Base-by-base conservation (phyloP, 2,888 invertebrate genomes). In the Horisme vitalbata region DNA sequence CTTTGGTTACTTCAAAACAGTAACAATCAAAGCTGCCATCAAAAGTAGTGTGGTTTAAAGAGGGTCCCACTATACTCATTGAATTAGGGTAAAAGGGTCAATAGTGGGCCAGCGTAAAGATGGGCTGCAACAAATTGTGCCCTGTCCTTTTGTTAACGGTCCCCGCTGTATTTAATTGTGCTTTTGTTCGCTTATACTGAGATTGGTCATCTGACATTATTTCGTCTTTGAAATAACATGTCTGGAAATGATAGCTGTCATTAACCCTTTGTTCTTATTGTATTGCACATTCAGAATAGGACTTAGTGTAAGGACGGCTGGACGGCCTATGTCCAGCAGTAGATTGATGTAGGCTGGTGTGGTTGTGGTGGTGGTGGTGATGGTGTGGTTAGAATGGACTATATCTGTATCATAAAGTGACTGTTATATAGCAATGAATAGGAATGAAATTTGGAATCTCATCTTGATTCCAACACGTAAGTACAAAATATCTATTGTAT, bases 41-140 rank as follows among this genome's bases (percentile, higher is more conserved):
- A 36, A 39, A 31, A 39, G 35, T 32, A 35, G 35, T 32, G 35
- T 24, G 27, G 33, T 54, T 57, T 56, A 62, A 61, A 64, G 68
- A 71, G 80, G 79, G 79, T 68, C 65, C n/a, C n/a, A n/a, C n/a
- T n/a, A n/a, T n/a, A 62, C 60, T 72, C 72, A 73, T 73, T 78
- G 79, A 82, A 86, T 83, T 87, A 81, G 86, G 86, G 85, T 84
- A 85, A 87, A 87, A 82, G 80, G 88, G 88, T 89, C 88, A 87
- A 80, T 83, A 84, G 81, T 85, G 72, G 75, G 72, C 73, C 77
- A 77, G 79, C 50, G 83, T 85, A 85, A 83, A 88, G 86, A 86
- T 83, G 83, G 75, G 82, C 86, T 89, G 89, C 84, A 88, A 85
- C 89, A 88, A 88, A 88, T 87, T 83, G 85, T 83, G 75, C 81